Evolutionary conservation across 2,797 vertebrate genomes (phyloP), one percentile per base, ranked within the genome.

Genomic region (Serranus cabrilla): DNA sequence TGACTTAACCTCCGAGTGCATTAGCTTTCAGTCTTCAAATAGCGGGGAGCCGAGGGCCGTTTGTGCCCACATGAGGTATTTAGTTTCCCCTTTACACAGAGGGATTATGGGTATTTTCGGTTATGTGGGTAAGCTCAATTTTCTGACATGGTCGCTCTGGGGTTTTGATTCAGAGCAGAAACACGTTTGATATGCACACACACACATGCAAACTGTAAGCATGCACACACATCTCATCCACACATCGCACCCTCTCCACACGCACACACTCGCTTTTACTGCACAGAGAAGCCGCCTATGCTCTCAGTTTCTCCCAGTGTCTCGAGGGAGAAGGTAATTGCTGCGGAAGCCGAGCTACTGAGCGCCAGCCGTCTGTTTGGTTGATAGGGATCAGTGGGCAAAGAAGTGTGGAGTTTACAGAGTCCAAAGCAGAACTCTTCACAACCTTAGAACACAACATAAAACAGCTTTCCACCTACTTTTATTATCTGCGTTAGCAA

Each of bases 271-370:
- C n/a, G n/a, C n/a, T n/a, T n/a, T n/a, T n/a, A 64, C 69, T 27
- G 69, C 76, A 90, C 64, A 88, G 65, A 82, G 75, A 84, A 72
- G 71, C 78, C 69, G 81, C 67, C 84, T 87, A 34, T 81, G 72
- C 74, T 84, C 86, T 81, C 52, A 61, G 75, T 76, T 86, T 83
- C 87, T 83, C 57, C 71, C 21, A 6, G 49, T 46, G 77, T 89
- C 91, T 89, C 84, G 0, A 17, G 90, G 89, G 92, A 85, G 47
- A 27, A 34, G 78, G 71, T 92, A 93, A 94, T 94, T 94, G 60
- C 90, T 82, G 87, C 90, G 88, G 92, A 94, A 94, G 89, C 82
- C n/a, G 43, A 85, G 84, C 90, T 91, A 85, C 93, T 84, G 88
- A 92, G 91, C 76, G 63, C 87, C 86, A 89, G 87, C 80, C 86